Conservation (phyloP, 2,113 vertebrate genomes). For the Nymphicus hollandicus region DNA sequence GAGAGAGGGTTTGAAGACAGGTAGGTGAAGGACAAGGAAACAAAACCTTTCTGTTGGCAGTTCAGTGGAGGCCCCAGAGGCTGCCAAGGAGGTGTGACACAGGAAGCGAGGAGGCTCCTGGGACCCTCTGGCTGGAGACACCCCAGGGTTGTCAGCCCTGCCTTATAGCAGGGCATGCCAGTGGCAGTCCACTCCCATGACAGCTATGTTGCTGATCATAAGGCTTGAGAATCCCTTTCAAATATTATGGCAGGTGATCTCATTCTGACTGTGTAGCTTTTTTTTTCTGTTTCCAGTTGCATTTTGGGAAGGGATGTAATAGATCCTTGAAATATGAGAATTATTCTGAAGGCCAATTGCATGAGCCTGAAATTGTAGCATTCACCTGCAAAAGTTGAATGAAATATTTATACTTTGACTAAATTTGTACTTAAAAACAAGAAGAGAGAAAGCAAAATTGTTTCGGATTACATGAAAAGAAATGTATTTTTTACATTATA, state of each 20-base stretch:
- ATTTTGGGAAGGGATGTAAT: not conserved
- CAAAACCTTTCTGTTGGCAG: fast-evolving
- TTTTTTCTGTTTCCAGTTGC: not conserved
- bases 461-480: not conserved
- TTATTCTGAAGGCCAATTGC: not conserved
- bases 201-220: not conserved
- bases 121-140: not conserved
- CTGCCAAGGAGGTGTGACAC: too few species aligned
- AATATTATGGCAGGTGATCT: not conserved
- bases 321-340: not conserved
- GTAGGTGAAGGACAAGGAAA: not conserved
- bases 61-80: not conserved
- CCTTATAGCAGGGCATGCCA: fast-evolving
- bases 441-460: not conserved
- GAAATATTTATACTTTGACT: not conserved
- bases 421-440: not conserved
- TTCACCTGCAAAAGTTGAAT: not conserved
- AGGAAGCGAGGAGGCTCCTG: not conserved
- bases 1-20: not conserved
- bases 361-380: not conserved
- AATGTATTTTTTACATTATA: not conserved
- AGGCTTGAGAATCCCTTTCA: not conserved
- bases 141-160: not conserved
- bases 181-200: too few species aligned
- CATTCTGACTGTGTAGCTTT: fast-evolving